Conservation (phyloP, 2,113 vertebrate genomes). For the Centropus bengalensis region DNA sequence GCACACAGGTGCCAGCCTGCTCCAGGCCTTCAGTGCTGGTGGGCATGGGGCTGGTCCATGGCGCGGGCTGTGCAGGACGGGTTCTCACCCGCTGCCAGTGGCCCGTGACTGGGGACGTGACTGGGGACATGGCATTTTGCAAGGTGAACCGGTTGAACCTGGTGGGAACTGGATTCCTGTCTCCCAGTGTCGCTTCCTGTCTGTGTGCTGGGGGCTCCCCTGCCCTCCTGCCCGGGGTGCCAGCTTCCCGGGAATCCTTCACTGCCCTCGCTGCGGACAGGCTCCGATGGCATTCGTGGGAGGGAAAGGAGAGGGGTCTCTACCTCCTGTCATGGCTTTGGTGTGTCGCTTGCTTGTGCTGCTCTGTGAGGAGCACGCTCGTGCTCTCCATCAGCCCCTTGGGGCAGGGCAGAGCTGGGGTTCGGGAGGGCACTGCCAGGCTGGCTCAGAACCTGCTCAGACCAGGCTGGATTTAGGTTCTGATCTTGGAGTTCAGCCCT, state of each 20-base stretch:
- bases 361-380: rapidly evolving
- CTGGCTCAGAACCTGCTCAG: neutral
- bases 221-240: neutral
- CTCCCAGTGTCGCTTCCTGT: neutral
- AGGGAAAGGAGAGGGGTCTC: neutral
- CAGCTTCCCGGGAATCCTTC: too few species aligned
- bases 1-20: neutral
- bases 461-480: rapidly evolving
- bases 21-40: neutral
- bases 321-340: rapidly evolving
- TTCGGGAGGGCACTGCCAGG: neutral
- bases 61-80: rapidly evolving
- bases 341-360: rapidly evolving
- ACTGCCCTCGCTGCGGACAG: too few species aligned
- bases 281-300: neutral
- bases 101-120: rapidly evolving
- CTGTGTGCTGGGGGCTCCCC: neutral
- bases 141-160: neutral
- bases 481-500: rapidly evolving
- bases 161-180: neutral
- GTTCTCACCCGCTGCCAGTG: rapidly evolving
- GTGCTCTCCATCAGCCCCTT: neutral
- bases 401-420: neutral
- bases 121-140: neutral
- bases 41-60: neutral